Conservation (phyloP, 2,797 vertebrate species). For the Ctenochaetus hawaiiensis region DNA sequence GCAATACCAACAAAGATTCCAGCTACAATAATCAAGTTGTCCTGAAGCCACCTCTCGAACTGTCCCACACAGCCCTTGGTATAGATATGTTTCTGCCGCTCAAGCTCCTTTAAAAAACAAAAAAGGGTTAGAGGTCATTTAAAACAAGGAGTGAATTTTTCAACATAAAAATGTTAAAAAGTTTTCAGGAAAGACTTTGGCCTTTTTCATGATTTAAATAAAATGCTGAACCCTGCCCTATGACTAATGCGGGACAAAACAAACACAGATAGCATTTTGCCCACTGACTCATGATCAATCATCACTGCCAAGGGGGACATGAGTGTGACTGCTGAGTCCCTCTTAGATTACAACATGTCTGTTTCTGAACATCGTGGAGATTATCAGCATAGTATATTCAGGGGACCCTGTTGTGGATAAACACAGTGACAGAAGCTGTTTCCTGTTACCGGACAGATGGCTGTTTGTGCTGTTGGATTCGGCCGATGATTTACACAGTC, state of each 20-base stretch:
- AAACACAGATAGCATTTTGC: slow-evolving; percentile 23
- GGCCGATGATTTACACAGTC: slow-evolving; percentile 30
- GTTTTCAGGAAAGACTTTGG: slow-evolving; percentile 9
- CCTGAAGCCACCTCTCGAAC: slow-evolving; percentile 96
- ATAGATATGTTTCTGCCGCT: slow-evolving; percentile 90
- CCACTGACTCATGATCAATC: slow-evolving; percentile 28
- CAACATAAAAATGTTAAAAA: not conserved
- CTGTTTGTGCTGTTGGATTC: slow-evolving; percentile 41
- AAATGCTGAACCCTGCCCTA: slow-evolving; percentile 32
- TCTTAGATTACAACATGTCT: slow-evolving; percentile 39
- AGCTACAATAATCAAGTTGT: slow-evolving; percentile 92
- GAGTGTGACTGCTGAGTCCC: slow-evolving; percentile 51
- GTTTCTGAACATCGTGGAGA: slow-evolving; percentile 41
- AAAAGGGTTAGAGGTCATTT: slow-evolving; percentile 4
- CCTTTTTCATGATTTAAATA: slow-evolving; percentile 17
- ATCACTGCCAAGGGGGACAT: slow-evolving; percentile 7
- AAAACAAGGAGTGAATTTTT: not conserved
- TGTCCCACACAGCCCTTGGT: slow-evolving; percentile 95
- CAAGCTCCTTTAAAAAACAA: slow-evolving; percentile 83
- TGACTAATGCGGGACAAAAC: slow-evolving; percentile 53
- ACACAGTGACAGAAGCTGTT: slow-evolving; percentile 61
- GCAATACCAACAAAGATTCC: slow-evolving; percentile 91
- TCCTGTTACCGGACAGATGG: slow-evolving; percentile 69
- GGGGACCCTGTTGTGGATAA: slow-evolving; percentile 41
- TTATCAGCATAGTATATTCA: slow-evolving; percentile 38